phyloP scores from a whole-genome alignment of 2,797 vertebrate genomes.

The Todus mexicanus region DNA sequence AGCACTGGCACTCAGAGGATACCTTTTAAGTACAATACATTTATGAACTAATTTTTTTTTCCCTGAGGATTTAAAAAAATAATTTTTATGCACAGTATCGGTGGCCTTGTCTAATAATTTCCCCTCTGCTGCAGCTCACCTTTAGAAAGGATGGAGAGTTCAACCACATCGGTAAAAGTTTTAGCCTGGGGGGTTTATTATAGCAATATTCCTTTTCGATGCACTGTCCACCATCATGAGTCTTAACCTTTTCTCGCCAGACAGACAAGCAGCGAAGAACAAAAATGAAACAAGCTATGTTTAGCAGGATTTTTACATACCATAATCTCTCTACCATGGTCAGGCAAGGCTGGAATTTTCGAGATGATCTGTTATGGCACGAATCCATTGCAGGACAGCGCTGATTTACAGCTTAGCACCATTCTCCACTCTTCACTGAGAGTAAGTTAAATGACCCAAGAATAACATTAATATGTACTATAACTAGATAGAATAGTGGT shows the following conservation, averaged over 20 bases:
- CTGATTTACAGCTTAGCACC: conserved; percentile 77
- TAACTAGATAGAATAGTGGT: conserved; percentile 65
- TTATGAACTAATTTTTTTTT: conserved; percentile 40
- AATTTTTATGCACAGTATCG: conserved; percentile 25
- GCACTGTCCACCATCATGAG: conserved; percentile 25
- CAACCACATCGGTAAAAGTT: conserved; percentile 27
- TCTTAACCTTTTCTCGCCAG: conserved; percentile 58
- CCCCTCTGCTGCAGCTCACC: background rate
- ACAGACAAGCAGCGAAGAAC: conserved; percentile 53
- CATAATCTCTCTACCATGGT: conserved; percentile 72
- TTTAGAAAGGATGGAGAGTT: conserved; percentile 35
- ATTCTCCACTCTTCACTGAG: conserved; percentile 68
- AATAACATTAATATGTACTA: conserved; percentile 76
- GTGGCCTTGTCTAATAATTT: conserved; percentile 55
- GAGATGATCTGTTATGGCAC: conserved; percentile 73
- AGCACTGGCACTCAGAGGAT: conserved; percentile 24
- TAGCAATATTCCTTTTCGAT: conserved; percentile 23
- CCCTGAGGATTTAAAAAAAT: conserved; percentile 44
- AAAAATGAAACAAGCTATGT: conserved; percentile 66
- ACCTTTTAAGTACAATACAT: conserved; percentile 36
- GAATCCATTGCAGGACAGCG: conserved; percentile 71
- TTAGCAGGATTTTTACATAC: conserved; percentile 70
- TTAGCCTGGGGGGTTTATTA: conserved; percentile 25
- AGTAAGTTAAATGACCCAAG: conserved; percentile 79
- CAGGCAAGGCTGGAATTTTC: conserved; percentile 72